Evolutionary conservation across 2,113 vertebrate species (phyloP), one percentile per base, ranked within the genome.

Genomic region (Bufo gargarizans): DNA sequence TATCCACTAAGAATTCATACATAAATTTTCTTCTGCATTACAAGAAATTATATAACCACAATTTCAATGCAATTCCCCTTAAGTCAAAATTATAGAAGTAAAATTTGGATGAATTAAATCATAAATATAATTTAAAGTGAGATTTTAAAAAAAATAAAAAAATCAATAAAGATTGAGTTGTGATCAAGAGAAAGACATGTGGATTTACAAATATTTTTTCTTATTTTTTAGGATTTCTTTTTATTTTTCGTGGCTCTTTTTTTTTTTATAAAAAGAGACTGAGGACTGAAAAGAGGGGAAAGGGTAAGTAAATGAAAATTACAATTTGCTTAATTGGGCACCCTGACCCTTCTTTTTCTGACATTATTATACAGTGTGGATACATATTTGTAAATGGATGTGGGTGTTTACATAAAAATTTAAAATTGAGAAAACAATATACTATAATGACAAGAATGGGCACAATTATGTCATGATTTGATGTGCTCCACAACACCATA

Each of bases 201-300:
- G 82, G 82, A 84, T 84, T 84, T 84, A 55, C 55, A 84, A 84
- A 84, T 71, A 84, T 84, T 84, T 84, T 63, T 33, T 84, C 71
- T 84, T 84, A 84, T 84, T 84, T 84, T 84, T 84, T 84, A 84
- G 82, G 82, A 50, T 55, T 84, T 33, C 65, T 84, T 84, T 84
- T 84, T 84, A 69, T 84, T 84, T 84, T 84, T 53, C 82, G 82
- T 84, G 82, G 82, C 63, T 84, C 82, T 84, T 84, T 84, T 82
- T 69, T 80, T 22, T 6, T 45, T 82, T 53, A 65, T 82, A 84
- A 84, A 84, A 84, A 84, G 65, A 71, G 82, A 14, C 82, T 71
- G 65, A 69, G 63, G 82, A 84, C 82, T 84, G 82, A 84, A 84
- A 84, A 71, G 65, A 84, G 71, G 82, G 82, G 82, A 84, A 83